phyloP scores from a whole-genome alignment of 2,888 invertebrate species.

The Apotomis betuletana region DNA sequence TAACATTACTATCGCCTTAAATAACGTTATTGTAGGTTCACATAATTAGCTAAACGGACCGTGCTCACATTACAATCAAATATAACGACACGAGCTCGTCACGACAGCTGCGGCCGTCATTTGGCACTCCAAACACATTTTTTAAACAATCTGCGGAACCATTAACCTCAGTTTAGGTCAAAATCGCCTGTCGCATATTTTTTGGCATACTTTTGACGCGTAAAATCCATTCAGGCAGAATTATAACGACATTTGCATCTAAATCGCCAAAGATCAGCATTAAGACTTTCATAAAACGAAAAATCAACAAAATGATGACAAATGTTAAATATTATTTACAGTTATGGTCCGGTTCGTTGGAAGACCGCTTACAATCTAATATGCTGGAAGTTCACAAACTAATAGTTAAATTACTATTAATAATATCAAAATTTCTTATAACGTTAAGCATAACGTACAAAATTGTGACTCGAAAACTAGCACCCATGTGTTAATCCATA shows the following conservation, averaged over 20 bases:
- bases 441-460: conserved; percentile 14
- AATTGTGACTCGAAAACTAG: conserved; percentile 42
- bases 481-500: conserved; percentile 39
- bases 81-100: conserved; percentile 13
- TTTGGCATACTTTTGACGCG: background rate
- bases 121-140: conserved; percentile 16
- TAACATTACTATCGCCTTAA: conserved; percentile 31
- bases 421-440: conserved; percentile 24
- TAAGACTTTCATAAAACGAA: background rate
- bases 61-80: conserved; percentile 41
- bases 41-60: conserved; percentile 43
- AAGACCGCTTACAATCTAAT: conserved; percentile 3
- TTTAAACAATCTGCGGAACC: conserved; percentile 1
- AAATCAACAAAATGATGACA: background rate
- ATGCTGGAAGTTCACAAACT: background rate
- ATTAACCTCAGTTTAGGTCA: conserved; percentile 19
- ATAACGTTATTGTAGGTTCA: conserved; percentile 43
- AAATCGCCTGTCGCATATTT: conserved; percentile 13
- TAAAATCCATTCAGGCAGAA: background rate
- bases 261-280: background rate
- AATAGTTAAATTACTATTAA: conserved; percentile 11
- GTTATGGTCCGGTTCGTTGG: background rate
- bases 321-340: background rate
- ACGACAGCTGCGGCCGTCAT: conserved; percentile 14
- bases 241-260: background rate